Evolutionary conservation across 2,113 vertebrate genomes (phyloP), one percentile per base, ranked within the genome.

Genomic region (Pedionomus torquatus): DNA sequence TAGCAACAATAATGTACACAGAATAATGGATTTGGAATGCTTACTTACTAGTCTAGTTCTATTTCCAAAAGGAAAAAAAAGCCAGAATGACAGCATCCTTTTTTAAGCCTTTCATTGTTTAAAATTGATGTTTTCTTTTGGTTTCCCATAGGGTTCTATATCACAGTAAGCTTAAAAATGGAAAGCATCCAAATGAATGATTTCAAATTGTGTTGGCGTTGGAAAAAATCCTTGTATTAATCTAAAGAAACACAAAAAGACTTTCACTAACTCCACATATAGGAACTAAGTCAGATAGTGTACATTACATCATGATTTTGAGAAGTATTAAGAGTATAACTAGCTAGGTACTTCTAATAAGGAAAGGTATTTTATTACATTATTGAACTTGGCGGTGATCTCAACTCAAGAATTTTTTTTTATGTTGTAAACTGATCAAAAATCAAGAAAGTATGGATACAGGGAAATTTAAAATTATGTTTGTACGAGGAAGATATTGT

Each of bases 1-100:
- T 83, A 98, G 98, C 98, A 98, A 98, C 98, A 98, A 97, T 97
- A 98, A 98, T 98, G 98, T 98, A 98, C 98, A 98, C 98, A 97
- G 96, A 97, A 96, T 97, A 96, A 98, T 97, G 98, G 96, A 92
- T 97, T 81, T 97, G 97, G 98, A 97, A 97, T 98, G 97, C 95
- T 95, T 95, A 97, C 84, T 94, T 97, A 97, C 97, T 98, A 98
- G 88, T 96, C 97, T 98, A 98, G 96, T 87, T 96, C 97, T 98
- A 98, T 95, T 97, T 98, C 95, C 92, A 95, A 98, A 98, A 92
- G 97, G 97, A 95, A 94, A 97, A 92, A 92, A 96, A 96, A 96
- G 91, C 95, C 89, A 95, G 96, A 96, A 94, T 92, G 95, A 97
- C 96, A 96, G 95, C 94, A 96, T 97, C 89, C 95, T 97, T 96